Evolutionary conservation across 2,797 vertebrate species (phyloP).

Genomic region (Hydrophis major): DNA sequence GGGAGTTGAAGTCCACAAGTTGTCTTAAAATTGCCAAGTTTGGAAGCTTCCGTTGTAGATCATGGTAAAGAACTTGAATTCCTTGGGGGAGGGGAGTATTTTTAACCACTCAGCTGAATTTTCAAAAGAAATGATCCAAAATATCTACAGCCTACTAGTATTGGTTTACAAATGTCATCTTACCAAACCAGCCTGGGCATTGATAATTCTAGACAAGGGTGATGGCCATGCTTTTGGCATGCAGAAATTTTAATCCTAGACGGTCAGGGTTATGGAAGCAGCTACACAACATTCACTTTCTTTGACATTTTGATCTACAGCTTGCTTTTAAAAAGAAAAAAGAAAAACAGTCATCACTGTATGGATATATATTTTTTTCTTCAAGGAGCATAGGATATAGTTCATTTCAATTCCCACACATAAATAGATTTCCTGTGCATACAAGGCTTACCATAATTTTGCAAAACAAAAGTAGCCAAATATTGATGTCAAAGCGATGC

Average conservation of each 20-base stretch:
- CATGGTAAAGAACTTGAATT: background rate
- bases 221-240: background rate
- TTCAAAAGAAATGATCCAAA: background rate
- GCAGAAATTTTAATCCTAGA: background rate
- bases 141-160: background rate
- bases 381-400: background rate
- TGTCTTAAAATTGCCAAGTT: no score
- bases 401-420: background rate
- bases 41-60: background rate
- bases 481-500: conserved; percentile 14
- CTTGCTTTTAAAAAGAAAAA: background rate
- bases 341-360: background rate
- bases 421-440: background rate
- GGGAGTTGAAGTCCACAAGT: no score
- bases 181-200: background rate
- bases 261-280: background rate
- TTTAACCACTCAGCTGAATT: background rate
- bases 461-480: conserved; percentile 10
- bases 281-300: background rate
- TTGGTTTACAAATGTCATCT: background rate
- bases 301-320: background rate
- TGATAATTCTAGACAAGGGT: background rate
- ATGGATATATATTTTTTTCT: background rate
- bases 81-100: background rate
- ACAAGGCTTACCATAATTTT: conserved; percentile 7